Base-by-base conservation (phyloP, 2,797 vertebrate species). In the Urophycis tenuis region DNA sequence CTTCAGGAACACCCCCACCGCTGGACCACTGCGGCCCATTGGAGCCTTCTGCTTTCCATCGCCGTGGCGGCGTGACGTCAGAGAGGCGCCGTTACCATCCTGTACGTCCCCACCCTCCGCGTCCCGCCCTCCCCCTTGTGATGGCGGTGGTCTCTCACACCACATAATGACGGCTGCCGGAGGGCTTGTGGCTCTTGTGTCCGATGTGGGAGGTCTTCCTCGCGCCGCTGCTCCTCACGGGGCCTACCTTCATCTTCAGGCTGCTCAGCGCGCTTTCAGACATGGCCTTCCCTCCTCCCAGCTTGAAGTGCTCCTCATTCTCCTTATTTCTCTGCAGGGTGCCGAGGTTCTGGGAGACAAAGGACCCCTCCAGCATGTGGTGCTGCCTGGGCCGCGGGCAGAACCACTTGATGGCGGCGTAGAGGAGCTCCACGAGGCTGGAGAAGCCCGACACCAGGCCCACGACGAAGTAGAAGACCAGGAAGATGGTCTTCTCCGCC, bases 401-500 rank as follows among this genome's bases (percentile, higher is more conserved):
- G 33, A 91, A 45, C 92, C 88, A 88, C 82, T 93, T 94, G 0
- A 25, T 0, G 15, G 85, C 84, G 81, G 84, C 12, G 80, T 92
- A 88, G 77, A 92, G 71, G 17, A 97, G 85, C 87, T 98, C 96
- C 0, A 77, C 87, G 15, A 92, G 76, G 90, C 95, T 96, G 87
- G 95, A 94, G 69, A 94, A 2, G 0, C 93, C 94, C 0, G 96
- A 93, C 2, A 96, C 35, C 72, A 96, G 79, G 29, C 96, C 96
- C 17, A 97, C 92, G 0, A 79, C 78, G 73, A 97, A 97, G 92
- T 96, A 98, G 90, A 98, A 98, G 84, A 93, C 86, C 79, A 98
- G 93, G 91, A 98, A 97, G 85, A 97, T 72, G 0, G 95, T 97
- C 89, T 97, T 97, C 92, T 98, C 97, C 0, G 93, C 94, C 9